Base-by-base conservation (phyloP, 2,797 vertebrate genomes). In the Fistularia tabacaria region DNA sequence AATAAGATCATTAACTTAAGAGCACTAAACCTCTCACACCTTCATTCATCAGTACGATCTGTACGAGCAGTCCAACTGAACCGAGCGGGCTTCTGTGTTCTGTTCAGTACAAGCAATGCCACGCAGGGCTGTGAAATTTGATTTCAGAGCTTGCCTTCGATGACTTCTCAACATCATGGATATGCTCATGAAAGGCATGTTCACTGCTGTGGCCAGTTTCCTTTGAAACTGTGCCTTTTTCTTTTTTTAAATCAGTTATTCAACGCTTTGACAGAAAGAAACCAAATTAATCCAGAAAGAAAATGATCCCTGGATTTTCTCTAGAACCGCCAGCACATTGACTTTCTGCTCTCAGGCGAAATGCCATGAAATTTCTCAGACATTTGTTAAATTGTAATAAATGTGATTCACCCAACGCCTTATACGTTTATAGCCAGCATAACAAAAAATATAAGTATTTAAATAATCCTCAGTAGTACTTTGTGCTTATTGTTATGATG, bases 1-100 rank as follows among this genome's bases (percentile, higher is more conserved):
- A 62, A 57, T n/a, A 46, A 78, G 69, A 85, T 88, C 83, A 82
- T 86, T 85, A 79, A 79, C 73, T 77, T 74, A 78, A 81, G 69
- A 81, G 64, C 62, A 68, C 72, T 73, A 73, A 81, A 83, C 50
- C 72, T 64, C 67, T 76, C 74, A 63, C 51, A 70, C 76, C 77
- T 77, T 74, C 60, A 78, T 81, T 74, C 68, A 63, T 80, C 72
- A 58, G 71, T 52, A 53, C 56, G 63, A 79, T 80, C 72, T 59
- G 71, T 52, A 53, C 56, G 63, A 79, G 71, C 14, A 58, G 57
- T 69, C 53, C 61, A 77, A 80, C 77, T 70, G 57, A 83, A 75
- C 66, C 67, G 65, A 64, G 67, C 57, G 55, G 57, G 57, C 56
- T 38, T 38, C 55, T 63, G 51, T 38, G 61, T 52, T 68, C 51